Evolutionary conservation across 1,140 invertebrate genomes (phyloP).

Genomic region (Stegodyphus mimosarum): DNA sequence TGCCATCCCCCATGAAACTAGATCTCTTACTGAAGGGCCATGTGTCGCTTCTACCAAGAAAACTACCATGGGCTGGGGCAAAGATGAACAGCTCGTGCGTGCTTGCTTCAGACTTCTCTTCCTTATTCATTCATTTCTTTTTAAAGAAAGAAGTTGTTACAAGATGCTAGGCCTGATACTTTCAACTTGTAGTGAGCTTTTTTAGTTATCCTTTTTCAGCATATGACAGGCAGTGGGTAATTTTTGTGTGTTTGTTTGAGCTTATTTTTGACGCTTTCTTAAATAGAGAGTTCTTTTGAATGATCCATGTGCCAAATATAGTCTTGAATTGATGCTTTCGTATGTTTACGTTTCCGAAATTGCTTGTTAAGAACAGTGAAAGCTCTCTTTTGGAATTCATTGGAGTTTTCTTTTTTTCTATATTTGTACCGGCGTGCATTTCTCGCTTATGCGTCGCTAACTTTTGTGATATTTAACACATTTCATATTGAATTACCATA

Average conservation of each 20-base stretch:
- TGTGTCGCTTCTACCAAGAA: slow-evolving; percentile 24
- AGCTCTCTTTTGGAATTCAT: too few relatives aligned
- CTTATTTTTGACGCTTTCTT: slow-evolving; percentile 14
- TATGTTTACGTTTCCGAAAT: not conserved
- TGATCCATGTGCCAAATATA: slow-evolving; percentile 16
- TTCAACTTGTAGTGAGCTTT: not conserved
- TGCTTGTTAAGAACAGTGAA: too few relatives aligned
- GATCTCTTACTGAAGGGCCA: slow-evolving; percentile 14
- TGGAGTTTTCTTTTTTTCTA: too few relatives aligned
- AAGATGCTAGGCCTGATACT: not conserved
- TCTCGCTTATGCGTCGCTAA: too few relatives aligned
- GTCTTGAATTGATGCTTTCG: slow-evolving; percentile 1
- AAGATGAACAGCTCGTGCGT: not conserved
- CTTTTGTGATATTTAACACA: too few relatives aligned
- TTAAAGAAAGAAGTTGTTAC: too few relatives aligned
- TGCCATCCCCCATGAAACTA: not conserved
- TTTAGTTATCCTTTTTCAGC: slow-evolving; percentile 8
- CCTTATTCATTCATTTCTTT: too few relatives aligned
- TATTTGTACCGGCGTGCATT: too few relatives aligned
- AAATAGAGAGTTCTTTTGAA: not conserved
- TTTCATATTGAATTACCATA: too few relatives aligned
- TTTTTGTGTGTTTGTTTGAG: slow-evolving; percentile 9
- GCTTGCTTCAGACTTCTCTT: not conserved
- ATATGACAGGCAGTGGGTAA: slow-evolving; percentile 1
- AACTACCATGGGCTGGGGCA: not conserved